These are phyloP conservation scores for Sternarchorhynchus goeldii DNA, from an alignment of 2,797 vertebrate species.

Conservation along the genomic window DNA sequence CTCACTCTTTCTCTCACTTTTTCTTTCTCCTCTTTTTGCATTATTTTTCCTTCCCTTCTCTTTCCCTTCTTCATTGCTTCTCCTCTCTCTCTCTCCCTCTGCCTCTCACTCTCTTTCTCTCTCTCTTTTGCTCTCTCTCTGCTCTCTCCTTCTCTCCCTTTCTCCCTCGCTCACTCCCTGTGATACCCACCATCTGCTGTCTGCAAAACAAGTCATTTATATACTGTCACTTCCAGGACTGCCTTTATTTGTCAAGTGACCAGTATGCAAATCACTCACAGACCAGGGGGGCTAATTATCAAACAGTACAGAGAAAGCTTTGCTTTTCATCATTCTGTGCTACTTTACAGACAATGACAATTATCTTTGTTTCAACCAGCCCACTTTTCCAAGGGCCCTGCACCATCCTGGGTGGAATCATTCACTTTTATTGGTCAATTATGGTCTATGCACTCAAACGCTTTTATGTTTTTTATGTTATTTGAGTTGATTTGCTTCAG, in stretches of 20 bases:
- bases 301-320: slow-evolving; percentile 71
- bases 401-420: slow-evolving; percentile 52
- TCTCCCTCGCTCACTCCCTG: slow-evolving; percentile 76
- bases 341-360: slow-evolving; percentile 57
- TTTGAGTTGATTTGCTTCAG: neutral
- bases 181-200: slow-evolving; percentile 92
- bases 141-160: slow-evolving; percentile 70
- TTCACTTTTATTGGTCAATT: slow-evolving; percentile 45
- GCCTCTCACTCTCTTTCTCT: slow-evolving; percentile 70
- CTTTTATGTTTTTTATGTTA: slow-evolving; percentile 17
- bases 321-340: slow-evolving; percentile 66
- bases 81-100: slow-evolving; percentile 70
- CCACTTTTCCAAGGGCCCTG: slow-evolving; percentile 53
- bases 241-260: slow-evolving; percentile 85
- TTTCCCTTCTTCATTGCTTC: slow-evolving; percentile 60
- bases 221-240: slow-evolving; percentile 80
- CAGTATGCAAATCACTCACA: slow-evolving; percentile 82
- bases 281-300: slow-evolving; percentile 76
- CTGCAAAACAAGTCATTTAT: slow-evolving; percentile 91
- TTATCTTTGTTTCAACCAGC: slow-evolving; percentile 59
- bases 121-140: slow-evolving; percentile 72
- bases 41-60: slow-evolving; percentile 70
- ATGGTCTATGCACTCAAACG: neutral
- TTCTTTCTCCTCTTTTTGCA: slow-evolving; percentile 64
- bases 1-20: slow-evolving; percentile 70